Evolutionary conservation across 1,140 invertebrate species (phyloP).

Genomic region (Zaprionus lachaisei): DNA sequence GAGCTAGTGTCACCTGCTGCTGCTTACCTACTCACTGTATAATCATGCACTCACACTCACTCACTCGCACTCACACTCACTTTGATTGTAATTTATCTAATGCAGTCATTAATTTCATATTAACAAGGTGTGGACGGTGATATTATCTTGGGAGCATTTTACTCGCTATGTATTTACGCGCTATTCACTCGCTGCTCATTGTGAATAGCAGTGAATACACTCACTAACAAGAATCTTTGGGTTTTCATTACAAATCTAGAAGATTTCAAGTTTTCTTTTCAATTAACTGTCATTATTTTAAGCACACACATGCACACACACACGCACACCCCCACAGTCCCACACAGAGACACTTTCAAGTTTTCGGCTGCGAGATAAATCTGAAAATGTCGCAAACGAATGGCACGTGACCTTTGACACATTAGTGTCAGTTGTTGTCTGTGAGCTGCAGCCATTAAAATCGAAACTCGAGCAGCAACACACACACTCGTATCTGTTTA

Average conservation of each 20-base stretch:
- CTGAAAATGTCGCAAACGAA: slow-evolving; percentile 78
- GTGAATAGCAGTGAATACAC: neutral
- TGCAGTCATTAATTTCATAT: slow-evolving; percentile 80
- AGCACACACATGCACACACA: neutral
- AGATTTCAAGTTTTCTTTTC: neutral
- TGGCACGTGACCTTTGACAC: slow-evolving; percentile 83
- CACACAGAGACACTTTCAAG: slow-evolving; percentile 46
- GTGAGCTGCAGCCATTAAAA: slow-evolving; percentile 44
- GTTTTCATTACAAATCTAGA: neutral
- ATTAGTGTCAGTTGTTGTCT: slow-evolving; percentile 81
- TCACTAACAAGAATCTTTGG: neutral
- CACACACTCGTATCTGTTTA: slow-evolving; percentile 2
- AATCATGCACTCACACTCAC: slow-evolving; percentile 37
- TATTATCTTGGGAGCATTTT: slow-evolving; percentile 11
- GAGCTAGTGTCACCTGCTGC: slow-evolving; percentile 43
- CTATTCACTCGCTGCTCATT: neutral
- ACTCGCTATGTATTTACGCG: neutral
- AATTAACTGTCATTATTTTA: slow-evolving; percentile 11
- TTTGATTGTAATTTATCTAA: slow-evolving; percentile 73
- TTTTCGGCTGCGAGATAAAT: slow-evolving; percentile 66
- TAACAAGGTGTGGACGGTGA: slow-evolving; percentile 74
- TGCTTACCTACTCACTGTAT: slow-evolving; percentile 26
- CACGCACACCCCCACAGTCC: slow-evolving; percentile 28
- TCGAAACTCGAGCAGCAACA: slow-evolving; percentile 35
- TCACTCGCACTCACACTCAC: neutral